Percentiles rank a stretch among this genome's conserved stretches.
These are phyloP conservation scores for Manis crassicaudata DNA, from an alignment of 2,797 vertebrate genomes.

Conservation along the genomic window DNA sequence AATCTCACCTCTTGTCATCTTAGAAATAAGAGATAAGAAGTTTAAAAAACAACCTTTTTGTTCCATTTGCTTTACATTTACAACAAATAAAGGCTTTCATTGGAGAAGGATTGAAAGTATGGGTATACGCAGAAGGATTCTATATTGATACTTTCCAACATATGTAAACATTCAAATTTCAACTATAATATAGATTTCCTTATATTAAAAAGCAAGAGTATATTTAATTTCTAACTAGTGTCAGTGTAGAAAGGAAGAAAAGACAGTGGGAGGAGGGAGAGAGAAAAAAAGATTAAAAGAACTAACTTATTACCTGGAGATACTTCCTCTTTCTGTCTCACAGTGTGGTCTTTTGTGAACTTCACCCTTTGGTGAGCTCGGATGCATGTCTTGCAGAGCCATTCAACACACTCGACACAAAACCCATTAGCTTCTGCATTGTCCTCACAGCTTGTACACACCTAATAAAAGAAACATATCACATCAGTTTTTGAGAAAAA, in stretches of 20 bases:
- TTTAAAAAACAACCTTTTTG: neutral
- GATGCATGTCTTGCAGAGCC: constrained; percentile 97
- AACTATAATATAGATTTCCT: neutral
- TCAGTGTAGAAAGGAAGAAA: neutral
- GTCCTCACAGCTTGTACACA: constrained; percentile 98
- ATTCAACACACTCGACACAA: constrained; percentile 98
- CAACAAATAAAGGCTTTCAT: neutral
- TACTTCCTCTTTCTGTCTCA: constrained; percentile 97
- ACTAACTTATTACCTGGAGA: constrained; percentile 91
- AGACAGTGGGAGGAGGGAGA: neutral
- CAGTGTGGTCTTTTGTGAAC: constrained; percentile 98
- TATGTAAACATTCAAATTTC: neutral
- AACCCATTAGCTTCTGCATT: constrained; percentile 98
- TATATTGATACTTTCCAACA: neutral
- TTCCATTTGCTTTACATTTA: neutral
- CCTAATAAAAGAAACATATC: constrained; percentile 82
- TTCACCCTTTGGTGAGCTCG: constrained; percentile 98
- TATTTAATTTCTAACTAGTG: neutral
- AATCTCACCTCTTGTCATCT: neutral
- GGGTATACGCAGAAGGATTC: neutral
- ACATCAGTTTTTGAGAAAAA: constrained; percentile 60
- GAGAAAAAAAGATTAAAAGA: neutral
- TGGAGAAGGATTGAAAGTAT: neutral
- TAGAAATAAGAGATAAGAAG: neutral
- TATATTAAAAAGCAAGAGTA: neutral